Evolutionary conservation across 1,140 invertebrate genomes (phyloP).

Genomic region (Theocolax elegans): DNA sequence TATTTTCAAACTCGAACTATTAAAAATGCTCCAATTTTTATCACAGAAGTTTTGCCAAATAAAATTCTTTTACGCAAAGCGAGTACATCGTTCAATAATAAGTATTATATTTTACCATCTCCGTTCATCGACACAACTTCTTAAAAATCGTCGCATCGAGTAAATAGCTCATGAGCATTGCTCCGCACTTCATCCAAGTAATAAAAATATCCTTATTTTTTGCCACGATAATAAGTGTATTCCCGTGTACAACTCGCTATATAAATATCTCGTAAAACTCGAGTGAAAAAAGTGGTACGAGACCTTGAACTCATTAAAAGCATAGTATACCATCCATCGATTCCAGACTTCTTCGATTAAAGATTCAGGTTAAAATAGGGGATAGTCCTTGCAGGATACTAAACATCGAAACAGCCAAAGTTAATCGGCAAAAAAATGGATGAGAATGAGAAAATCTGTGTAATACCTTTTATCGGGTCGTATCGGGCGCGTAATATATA

Average conservation of each 20-base stretch:
- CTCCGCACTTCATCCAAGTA: background rate
- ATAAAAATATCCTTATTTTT: background rate
- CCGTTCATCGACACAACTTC: too few relatives aligned
- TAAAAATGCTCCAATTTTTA: too few relatives aligned
- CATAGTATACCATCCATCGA: too few relatives aligned
- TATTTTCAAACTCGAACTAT: too few relatives aligned
- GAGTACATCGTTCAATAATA: too few relatives aligned
- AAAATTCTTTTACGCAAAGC: too few relatives aligned
- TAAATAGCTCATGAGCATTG: background rate
- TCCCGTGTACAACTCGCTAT: background rate
- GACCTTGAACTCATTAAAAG: slow-evolving; percentile 15
- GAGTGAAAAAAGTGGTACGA: background rate
- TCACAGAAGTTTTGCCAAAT: too few relatives aligned
- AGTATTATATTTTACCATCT: too few relatives aligned
- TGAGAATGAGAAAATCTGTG: background rate
- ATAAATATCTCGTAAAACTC: background rate
- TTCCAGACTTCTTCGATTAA: background rate
- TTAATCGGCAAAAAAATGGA: background rate
- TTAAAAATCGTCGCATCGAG: background rate
- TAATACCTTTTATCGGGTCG: background rate
- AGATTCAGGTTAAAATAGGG: too few relatives aligned
- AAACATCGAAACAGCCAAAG: background rate
- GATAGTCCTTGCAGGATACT: too few relatives aligned
- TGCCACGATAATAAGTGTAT: background rate
- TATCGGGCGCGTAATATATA: slow-evolving; percentile 10